Conservation (phyloP, 2,113 vertebrate species). For the Odobenus rosmarus region DNA sequence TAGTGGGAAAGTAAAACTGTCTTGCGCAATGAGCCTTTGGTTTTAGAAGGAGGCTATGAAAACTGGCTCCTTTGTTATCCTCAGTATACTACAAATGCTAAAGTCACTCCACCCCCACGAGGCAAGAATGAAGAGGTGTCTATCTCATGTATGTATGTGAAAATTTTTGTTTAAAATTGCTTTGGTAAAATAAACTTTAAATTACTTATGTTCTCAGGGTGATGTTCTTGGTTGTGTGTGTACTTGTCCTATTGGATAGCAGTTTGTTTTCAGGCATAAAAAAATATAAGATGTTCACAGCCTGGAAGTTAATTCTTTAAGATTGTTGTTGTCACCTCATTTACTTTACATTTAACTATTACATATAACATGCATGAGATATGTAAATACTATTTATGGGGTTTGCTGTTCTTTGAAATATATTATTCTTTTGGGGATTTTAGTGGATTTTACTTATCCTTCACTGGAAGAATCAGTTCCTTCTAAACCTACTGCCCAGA, state of each 20-base stretch:
- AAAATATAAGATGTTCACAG: not conserved
- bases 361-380: not conserved
- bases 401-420: conserved; percentile 79
- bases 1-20: conserved; percentile 98
- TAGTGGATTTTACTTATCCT: conserved; percentile 98
- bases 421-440: conserved; percentile 62
- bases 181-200: conserved; percentile 31
- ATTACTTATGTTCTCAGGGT: not conserved
- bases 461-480: conserved; percentile 92
- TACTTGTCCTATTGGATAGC: conserved; percentile 50
- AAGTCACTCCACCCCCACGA: conserved; percentile 91
- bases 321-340: not conserved
- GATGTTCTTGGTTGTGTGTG: conserved; percentile 18
- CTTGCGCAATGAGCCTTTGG: conserved; percentile 93
- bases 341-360: conserved; percentile 29
- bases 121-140: conserved; percentile 86
- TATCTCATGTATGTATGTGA: conserved; percentile 92
- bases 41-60: conserved; percentile 97
- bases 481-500: conserved; percentile 79
- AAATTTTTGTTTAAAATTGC: conserved; percentile 58
- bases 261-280: conserved; percentile 40
- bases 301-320: conserved; percentile 42
- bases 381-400: not conserved
- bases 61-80: conserved; percentile 98
- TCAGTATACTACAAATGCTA: conserved; percentile 96